phyloP scores from a whole-genome alignment of 2,888 invertebrate species.

The Lasioglossum lativentre region DNA sequence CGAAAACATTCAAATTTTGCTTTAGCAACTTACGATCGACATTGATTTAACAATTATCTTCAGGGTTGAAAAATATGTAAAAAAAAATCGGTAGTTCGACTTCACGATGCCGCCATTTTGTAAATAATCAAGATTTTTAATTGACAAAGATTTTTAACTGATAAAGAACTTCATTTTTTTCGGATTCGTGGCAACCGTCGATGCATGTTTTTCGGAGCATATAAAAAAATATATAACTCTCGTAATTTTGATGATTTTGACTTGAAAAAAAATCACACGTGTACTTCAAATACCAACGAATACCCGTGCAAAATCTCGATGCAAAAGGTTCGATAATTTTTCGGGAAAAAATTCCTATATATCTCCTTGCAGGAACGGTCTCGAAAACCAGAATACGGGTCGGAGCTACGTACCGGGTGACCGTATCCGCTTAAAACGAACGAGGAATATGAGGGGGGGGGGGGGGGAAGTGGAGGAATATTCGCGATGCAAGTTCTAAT shows the following conservation, averaged over 20 bases:
- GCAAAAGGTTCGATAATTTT: background rate
- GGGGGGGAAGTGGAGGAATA: background rate
- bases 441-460: background rate
- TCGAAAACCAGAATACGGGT: background rate
- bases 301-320: background rate
- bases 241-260: background rate
- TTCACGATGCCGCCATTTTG: too few relatives aligned
- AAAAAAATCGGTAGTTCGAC: too few relatives aligned
- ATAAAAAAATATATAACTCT: background rate
- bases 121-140: too few relatives aligned
- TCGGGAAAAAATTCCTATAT: background rate
- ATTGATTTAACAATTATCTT: too few relatives aligned
- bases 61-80: too few relatives aligned
- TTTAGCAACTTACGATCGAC: too few relatives aligned
- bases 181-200: background rate
- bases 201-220: background rate
- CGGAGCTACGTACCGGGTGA: background rate
- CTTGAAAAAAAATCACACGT: background rate
- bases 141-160: too few relatives aligned
- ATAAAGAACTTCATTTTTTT: too few relatives aligned
- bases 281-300: background rate
- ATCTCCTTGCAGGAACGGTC: background rate
- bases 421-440: background rate
- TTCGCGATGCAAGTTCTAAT: constrained; percentile 30
- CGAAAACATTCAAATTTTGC: too few relatives aligned